Conservation (phyloP, 2,888 invertebrate genomes). For the Pachydiplax longipennis region DNA sequence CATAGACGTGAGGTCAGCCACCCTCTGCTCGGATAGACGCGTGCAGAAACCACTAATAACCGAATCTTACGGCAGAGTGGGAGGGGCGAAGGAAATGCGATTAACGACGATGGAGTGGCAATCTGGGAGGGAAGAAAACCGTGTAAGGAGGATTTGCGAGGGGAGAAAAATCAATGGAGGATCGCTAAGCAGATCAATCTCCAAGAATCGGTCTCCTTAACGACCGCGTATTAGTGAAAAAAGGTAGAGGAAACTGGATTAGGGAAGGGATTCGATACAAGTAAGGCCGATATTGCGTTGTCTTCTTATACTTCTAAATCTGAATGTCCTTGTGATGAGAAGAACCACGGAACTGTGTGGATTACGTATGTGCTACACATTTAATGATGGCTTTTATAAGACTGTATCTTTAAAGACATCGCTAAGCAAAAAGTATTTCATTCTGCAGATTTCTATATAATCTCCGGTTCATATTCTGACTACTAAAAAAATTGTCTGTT, state of each 20-base stretch:
- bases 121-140: background rate
- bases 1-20: too few species aligned
- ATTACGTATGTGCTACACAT: too few species aligned
- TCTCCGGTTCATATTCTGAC: background rate
- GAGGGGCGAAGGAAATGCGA: background rate
- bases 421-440: background rate
- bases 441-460: background rate
- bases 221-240: constrained; percentile 10
- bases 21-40: background rate
- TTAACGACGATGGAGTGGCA: constrained; percentile 19
- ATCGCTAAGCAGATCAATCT: constrained; percentile 33
- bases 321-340: too few species aligned
- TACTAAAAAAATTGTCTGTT: too few species aligned
- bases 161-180: background rate
- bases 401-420: background rate
- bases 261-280: constrained; percentile 26
- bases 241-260: constrained; percentile 18
- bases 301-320: background rate
- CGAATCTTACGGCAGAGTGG: background rate
- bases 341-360: too few species aligned
- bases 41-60: background rate
- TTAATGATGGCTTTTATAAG: background rate
- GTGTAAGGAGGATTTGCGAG: background rate
- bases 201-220: constrained; percentile 33
- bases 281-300: background rate